phyloP scores from a whole-genome alignment of 2,797 vertebrate genomes.

The Smutsia temminckii region DNA sequence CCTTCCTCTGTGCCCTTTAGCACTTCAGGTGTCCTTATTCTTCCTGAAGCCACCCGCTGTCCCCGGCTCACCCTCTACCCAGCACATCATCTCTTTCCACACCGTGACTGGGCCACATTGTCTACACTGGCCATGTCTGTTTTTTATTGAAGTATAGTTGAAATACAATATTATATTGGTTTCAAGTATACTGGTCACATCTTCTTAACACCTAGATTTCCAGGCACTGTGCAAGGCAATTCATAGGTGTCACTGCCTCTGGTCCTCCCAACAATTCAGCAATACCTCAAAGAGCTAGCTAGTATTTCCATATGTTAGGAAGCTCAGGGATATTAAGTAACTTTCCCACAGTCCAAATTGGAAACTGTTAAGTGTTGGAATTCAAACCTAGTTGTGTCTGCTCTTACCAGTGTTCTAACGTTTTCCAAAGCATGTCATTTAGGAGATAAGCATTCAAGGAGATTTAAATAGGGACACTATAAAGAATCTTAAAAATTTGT shows the following conservation, averaged over 20 bases:
- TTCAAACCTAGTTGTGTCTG: not conserved
- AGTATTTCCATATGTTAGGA: not conserved
- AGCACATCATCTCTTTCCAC: not conserved
- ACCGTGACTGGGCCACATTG: not conserved
- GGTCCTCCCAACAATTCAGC: not conserved
- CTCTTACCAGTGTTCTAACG: not conserved
- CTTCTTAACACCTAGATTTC: not conserved
- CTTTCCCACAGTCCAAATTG: constrained; percentile 10
- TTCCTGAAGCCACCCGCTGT: not conserved
- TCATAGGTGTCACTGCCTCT: not conserved
- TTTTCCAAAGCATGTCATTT: not conserved
- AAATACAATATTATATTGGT: too few species aligned
- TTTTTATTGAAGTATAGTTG: too few species aligned
- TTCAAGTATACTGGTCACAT: not conserved
- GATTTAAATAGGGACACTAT: not conserved
- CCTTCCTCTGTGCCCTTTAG: not conserved
- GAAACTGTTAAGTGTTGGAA: not conserved
- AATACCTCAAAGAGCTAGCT: not conserved
- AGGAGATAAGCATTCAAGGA: not conserved
- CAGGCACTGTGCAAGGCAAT: not conserved
- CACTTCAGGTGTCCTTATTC: not conserved
- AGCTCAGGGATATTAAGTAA: not conserved
- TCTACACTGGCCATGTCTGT: not conserved
- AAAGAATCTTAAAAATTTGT: not conserved
- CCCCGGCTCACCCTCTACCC: not conserved